Evolutionary conservation across 2,113 vertebrate species (phyloP).

Genomic region (Eira barbara): DNA sequence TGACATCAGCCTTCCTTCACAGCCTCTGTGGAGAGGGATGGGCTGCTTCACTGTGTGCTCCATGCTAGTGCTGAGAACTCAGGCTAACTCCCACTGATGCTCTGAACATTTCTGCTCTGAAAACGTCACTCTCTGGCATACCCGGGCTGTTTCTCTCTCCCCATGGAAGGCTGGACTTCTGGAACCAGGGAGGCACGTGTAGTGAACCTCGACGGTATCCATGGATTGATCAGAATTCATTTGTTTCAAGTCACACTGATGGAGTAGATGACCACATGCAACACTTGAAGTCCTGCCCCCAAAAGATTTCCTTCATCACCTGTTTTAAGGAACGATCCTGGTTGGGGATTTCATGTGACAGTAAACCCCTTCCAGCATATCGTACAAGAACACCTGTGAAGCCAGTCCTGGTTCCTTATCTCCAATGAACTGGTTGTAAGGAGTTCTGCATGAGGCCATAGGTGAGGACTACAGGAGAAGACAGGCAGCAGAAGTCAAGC

Average conservation of each 20-base stretch:
- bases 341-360: neutral
- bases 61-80: neutral
- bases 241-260: neutral
- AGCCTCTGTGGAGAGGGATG: neutral
- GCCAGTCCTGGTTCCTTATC: neutral
- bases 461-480: neutral
- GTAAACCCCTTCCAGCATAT: neutral
- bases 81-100: neutral
- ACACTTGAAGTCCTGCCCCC: neutral
- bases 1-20: neutral
- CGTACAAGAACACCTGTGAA: neutral
- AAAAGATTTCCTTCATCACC: neutral
- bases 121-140: neutral
- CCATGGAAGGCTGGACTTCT: neutral
- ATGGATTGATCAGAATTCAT: neutral
- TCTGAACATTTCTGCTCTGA: neutral
- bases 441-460: neutral
- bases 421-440: neutral
- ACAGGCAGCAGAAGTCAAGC: neutral
- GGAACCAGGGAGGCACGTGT: rapidly evolving
- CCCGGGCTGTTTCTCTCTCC: neutral
- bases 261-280: neutral
- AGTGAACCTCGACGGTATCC: neutral
- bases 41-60: neutral
- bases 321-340: neutral